Conservation (phyloP, 2,888 invertebrate species). For the Leuctra nigra region DNA sequence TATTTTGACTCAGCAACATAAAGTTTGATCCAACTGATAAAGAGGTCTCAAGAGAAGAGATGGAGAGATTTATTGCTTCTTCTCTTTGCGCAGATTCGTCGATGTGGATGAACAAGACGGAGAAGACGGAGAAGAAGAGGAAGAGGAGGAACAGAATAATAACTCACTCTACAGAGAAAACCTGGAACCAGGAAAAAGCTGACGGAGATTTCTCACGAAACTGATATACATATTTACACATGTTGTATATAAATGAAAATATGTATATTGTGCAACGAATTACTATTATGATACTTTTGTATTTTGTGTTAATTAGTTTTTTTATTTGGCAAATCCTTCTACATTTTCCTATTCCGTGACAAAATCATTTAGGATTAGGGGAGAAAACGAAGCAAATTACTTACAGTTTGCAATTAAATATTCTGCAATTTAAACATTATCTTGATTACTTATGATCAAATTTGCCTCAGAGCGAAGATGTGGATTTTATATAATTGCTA, state of each 20-base stretch:
- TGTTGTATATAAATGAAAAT: background rate
- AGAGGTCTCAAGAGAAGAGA: too few species aligned
- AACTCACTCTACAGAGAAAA: conserved; percentile 33
- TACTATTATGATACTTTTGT: background rate
- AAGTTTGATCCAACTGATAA: too few species aligned
- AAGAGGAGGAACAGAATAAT: conserved; percentile 33
- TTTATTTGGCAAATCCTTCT: background rate
- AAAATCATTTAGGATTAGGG: too few species aligned
- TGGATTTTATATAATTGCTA: too few species aligned
- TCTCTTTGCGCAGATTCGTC: conserved; percentile 30
- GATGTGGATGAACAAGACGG: conserved; percentile 32
- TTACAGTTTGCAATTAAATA: too few species aligned
- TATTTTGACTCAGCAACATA: too few species aligned
- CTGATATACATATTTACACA: background rate
- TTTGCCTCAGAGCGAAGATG: too few species aligned
- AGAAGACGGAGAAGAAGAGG: conserved; percentile 27
- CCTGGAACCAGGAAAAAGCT: conserved; percentile 25
- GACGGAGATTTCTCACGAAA: background rate
- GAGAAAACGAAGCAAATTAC: too few species aligned
- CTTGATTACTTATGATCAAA: too few species aligned
- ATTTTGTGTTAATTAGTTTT: background rate
- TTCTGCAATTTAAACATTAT: too few species aligned
- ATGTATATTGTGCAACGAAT: background rate
- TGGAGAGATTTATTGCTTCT: too few species aligned
- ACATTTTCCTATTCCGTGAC: background rate